Percentiles rank a stretch among this genome's conserved stretches.
These are phyloP conservation scores for Drepana falcataria DNA, from an alignment of 2,888 invertebrate species.

Conservation along the genomic window DNA sequence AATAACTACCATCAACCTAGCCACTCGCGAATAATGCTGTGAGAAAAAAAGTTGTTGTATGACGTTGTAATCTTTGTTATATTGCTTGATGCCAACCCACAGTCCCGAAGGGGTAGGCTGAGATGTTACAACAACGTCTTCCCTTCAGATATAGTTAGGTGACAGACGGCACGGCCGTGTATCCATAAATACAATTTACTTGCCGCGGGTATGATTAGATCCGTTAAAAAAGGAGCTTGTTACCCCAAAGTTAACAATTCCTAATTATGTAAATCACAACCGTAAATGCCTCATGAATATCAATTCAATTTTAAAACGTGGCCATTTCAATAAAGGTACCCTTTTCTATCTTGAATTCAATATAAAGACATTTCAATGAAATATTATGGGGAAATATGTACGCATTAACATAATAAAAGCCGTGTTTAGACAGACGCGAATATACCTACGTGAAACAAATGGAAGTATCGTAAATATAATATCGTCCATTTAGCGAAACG, in stretches of 20 bases:
- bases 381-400: neutral
- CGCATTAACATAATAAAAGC: neutral
- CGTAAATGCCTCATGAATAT: constrained; percentile 32
- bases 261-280: constrained; percentile 31
- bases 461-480: constrained; percentile 27
- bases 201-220: constrained; percentile 19
- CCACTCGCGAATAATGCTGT: no score
- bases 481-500: constrained; percentile 15
- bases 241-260: constrained; percentile 28
- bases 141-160: no score
- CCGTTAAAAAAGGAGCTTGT: constrained; percentile 13
- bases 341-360: neutral
- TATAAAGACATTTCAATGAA: neutral
- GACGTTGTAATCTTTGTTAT: no score
- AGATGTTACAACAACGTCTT: no score
- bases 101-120: no score
- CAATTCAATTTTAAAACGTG: constrained; percentile 13
- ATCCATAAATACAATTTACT: neutral
- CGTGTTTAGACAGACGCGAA: constrained; percentile 1
- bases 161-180: no score
- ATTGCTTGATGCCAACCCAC: no score
- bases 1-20: no score
- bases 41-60: no score
- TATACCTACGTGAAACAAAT: constrained; percentile 32
- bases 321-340: constrained; percentile 6